Evolutionary conservation across 2,797 vertebrate genomes (phyloP).

Genomic region (Tokudaia tokunoshimensis): DNA sequence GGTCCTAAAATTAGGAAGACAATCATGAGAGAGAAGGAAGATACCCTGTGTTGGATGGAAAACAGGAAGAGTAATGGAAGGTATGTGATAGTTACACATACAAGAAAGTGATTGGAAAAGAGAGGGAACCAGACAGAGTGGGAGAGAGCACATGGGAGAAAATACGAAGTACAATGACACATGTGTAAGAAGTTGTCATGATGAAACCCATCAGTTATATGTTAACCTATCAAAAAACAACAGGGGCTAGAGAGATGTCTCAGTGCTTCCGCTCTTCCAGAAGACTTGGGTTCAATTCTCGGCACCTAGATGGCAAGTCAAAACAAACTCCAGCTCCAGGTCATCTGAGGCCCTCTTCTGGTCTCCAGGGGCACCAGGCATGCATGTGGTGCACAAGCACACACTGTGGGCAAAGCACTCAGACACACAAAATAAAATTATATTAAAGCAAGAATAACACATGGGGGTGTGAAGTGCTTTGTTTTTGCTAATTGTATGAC

Average conservation of each 20-base stretch:
- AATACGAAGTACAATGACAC: neutral
- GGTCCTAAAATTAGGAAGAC: neutral
- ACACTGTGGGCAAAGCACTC: too few species aligned
- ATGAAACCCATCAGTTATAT: neutral
- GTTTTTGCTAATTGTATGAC: neutral
- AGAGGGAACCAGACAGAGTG: neutral
- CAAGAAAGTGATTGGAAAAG: neutral
- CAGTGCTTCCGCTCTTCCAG: neutral
- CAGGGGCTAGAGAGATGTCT: neutral
- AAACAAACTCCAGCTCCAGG: neutral
- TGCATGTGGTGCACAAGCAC: neutral
- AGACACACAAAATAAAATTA: neutral
- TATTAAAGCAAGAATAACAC: neutral
- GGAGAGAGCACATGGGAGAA: neutral
- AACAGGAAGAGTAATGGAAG: too few species aligned
- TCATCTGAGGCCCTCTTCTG: neutral
- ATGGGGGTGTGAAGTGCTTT: neutral
- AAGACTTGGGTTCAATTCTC: neutral
- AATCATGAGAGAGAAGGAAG: neutral
- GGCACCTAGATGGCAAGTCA: neutral
- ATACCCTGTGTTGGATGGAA: neutral
- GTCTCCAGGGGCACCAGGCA: neutral
- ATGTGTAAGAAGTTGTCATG: neutral
- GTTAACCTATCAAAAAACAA: neutral
- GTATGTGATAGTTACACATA: neutral